Percentiles rank a stretch among this genome's conserved stretches.
phyloP scores from a whole-genome alignment of 2,113 vertebrate genomes.

The Rynchops niger region DNA sequence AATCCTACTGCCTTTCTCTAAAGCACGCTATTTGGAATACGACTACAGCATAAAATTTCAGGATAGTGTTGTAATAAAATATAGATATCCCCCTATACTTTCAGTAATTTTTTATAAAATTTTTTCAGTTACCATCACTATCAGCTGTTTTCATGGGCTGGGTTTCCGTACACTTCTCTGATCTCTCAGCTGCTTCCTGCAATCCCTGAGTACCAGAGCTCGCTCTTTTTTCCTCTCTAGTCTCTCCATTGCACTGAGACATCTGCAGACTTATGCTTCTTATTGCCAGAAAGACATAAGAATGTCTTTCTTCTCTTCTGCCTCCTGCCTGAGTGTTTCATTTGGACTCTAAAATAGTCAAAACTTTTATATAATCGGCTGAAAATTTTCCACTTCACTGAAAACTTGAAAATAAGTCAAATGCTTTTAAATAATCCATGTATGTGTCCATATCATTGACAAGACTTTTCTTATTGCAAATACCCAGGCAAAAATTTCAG shows the following conservation, averaged over 20 bases:
- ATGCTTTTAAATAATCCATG: neutral
- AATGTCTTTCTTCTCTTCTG: neutral
- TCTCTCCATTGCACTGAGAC: neutral
- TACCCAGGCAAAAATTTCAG: neutral
- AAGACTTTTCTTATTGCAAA: neutral
- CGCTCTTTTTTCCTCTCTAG: neutral
- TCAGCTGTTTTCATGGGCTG: neutral
- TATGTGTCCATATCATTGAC: neutral
- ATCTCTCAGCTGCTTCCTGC: neutral
- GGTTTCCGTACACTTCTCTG: neutral
- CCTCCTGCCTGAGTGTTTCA: neutral
- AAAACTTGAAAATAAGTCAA: neutral
- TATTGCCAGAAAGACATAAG: neutral
- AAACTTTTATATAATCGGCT: neutral
- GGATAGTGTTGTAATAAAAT: neutral
- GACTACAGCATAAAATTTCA: neutral
- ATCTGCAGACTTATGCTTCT: neutral
- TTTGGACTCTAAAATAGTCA: neutral
- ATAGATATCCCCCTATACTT: neutral
- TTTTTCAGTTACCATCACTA: neutral
- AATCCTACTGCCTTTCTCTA: neutral
- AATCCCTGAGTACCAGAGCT: neutral
- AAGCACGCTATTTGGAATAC: rapidly evolving
- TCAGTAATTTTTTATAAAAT: neutral
- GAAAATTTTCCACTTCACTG: neutral